Evolutionary conservation across 2,888 invertebrate genomes (phyloP), one percentile per base, ranked within the genome.

Genomic region (Reticulitermes lucifugus): DNA sequence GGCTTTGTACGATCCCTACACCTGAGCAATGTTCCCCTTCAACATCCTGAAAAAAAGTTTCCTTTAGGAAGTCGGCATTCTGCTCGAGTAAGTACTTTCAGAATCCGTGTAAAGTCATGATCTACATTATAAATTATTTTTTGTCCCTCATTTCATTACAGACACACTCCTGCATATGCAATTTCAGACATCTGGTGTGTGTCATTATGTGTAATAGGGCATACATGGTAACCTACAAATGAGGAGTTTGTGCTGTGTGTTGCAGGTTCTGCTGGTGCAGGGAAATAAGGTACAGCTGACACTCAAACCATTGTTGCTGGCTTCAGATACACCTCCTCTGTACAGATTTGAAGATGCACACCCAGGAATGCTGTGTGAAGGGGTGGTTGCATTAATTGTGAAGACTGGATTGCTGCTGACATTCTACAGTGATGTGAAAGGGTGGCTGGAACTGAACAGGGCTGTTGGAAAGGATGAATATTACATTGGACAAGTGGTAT

Each of bases 271-370:
- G 59, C 89, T 90, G 0, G 89, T 93, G 6, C 92, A 93, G 87
- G 81, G 86, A 88, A 0, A 91, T 91, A 43, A 91, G 91, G 90
- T 94, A 1, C 90, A 93, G 83, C 91, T 96, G 35, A 96, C 96
- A 0, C 90, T 95, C 88, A 95, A 95, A 88, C 92, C 92, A 5
- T 93, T 94, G 4, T 92, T 96, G 18, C 89, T 96, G 86, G 89
- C 92, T 0, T 92, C 93, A 0, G 91, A 93, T 0, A 89, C 93
- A 2, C 91, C 92, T 25, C 90, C 94, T 59, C 90, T 96, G 9
- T 90, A 89, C 0, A 90, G 91, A 2, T 91, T 93, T 79, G 89
- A 92, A 0, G 90, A 93, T 14, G 94, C 93, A 0, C 89, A 91
- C 70, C 87, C 92, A 1, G 94, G 93, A 65, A 90, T 91, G 43